Percentiles rank a stretch among this genome's conserved stretches.
Conservation (phyloP, 1,140 invertebrate species). For the Cataglyphis hispanica region DNA sequence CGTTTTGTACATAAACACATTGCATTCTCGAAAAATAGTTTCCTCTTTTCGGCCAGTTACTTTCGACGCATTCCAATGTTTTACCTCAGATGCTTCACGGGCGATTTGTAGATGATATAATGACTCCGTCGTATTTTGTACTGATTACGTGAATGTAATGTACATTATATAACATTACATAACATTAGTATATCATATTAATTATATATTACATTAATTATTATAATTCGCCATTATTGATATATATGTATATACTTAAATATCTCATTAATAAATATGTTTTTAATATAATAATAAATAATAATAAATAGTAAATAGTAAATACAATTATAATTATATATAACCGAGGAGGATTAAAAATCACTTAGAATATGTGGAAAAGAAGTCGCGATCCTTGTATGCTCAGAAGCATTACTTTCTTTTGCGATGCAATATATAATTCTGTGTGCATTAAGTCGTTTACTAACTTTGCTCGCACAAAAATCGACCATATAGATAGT, state of each 20-base stretch:
- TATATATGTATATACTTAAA: background rate
- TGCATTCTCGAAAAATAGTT: conserved; percentile 85
- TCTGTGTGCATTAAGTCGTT: background rate
- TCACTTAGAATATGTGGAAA: background rate
- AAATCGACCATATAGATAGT: conserved; percentile 87
- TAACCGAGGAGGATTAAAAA: background rate
- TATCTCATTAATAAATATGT: background rate
- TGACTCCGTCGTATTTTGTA: conserved; percentile 77
- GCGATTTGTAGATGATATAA: conserved; percentile 76
- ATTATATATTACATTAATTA: background rate
- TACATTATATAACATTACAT: no score
- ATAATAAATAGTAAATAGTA: background rate
- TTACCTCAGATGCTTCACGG: conserved; percentile 75
- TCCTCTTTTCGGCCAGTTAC: conserved; percentile 63
- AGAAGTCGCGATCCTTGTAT: background rate
- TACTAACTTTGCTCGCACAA: conserved; percentile 86
- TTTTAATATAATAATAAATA: no score
- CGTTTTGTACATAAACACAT: conserved; percentile 84
- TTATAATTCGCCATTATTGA: background rate
- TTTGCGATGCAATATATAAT: no score
- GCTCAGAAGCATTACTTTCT: background rate
- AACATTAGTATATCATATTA: background rate
- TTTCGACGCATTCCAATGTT: conserved; percentile 80
- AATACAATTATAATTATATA: background rate
- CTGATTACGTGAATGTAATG: conserved; percentile 57